Base-by-base conservation (phyloP, 2,797 vertebrate species). In the Carduelis carduelis region DNA sequence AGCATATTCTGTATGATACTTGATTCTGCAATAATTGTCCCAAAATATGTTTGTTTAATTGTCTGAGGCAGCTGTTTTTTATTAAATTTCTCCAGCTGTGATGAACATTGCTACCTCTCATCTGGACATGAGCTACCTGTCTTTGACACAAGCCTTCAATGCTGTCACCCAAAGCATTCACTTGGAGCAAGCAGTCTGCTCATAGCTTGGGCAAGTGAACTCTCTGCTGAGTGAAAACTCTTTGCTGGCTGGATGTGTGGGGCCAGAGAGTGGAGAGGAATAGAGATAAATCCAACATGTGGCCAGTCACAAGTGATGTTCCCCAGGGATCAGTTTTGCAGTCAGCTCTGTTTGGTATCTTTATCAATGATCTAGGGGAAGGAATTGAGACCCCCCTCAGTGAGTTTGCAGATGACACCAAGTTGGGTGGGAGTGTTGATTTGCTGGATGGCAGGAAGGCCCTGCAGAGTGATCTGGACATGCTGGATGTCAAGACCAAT, bases 251-350 rank as follows among this genome's bases (percentile, higher is more conserved):
- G 46, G 5, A 32, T 60, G 10, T 60, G 39, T 47, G 30, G 22
- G 53, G 30, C 17, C 34, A 60, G 53, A 39, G 13, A 52, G 24
- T 32, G 39, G 39, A 59, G 24, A 16, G 12, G 28, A 59, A 65
- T 5, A 32, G 18, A 50, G 22, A 49, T 11, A 65, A 80, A 46
- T 52, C 16, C 66, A 70, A 2, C 12, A 43, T 22, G 32, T 56
- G 35, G 12, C 57, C 0, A 0, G 44, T 18, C 44, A 59, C 44
- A 59, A n/a, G 13, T 18, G 6, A 23, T 39, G 11, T 3, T 56
- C 52, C n/a, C 21, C 4, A 52, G 23, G n/a, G 16, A 39, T 47
- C 50, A 41, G 43, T 83, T 39, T 39, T 56, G 24, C 10, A 34
- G 20, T 17, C 34, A 47, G 41, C 4, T 39, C 49, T 47, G 41